These are phyloP conservation scores for Chymomyza procnemis DNA, from an alignment of 2,888 invertebrate species.

Conservation along the genomic window DNA sequence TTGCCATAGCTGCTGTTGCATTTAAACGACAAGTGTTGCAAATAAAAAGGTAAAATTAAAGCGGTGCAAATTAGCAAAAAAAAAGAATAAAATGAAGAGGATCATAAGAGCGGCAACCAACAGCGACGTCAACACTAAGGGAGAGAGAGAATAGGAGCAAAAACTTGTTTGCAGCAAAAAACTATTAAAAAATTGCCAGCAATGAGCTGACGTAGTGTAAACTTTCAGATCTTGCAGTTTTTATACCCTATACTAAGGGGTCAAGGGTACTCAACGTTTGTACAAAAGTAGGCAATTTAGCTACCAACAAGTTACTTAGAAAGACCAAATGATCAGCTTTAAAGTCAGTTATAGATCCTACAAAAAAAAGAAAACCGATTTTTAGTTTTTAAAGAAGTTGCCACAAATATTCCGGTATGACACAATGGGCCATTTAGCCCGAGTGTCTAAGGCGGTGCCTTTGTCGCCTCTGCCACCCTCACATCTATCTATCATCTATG, in stretches of 20 bases:
- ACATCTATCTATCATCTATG: too few relatives aligned
- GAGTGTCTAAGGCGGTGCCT: too few relatives aligned
- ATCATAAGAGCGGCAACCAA: conserved; percentile 30
- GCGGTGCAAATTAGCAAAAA: conserved; percentile 66
- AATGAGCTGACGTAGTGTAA: not conserved
- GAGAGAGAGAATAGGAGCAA: not conserved
- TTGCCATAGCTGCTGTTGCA: conserved; percentile 47
- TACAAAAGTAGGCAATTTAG: not conserved
- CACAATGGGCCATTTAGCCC: too few relatives aligned
- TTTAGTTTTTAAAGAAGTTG: too few relatives aligned
- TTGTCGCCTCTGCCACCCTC: too few relatives aligned
- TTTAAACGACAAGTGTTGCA: conserved; percentile 73
- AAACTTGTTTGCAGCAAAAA: conserved; percentile 24
- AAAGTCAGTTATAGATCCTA: too few relatives aligned
- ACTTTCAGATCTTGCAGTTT: not conserved
- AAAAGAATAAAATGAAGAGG: not conserved
- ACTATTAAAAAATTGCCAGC: conserved; percentile 54
- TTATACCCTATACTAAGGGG: not conserved
- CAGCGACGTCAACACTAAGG: conserved; percentile 55
- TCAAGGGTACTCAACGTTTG: not conserved
- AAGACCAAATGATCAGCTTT: too few relatives aligned
- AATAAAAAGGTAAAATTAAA: conserved; percentile 71
- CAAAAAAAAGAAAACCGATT: too few relatives aligned
- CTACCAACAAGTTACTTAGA: too few relatives aligned
- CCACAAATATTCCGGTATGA: too few relatives aligned